Percentiles rank a stretch among this genome's conserved stretches.
Evolutionary conservation across 2,888 invertebrate genomes (phyloP).

Genomic region (Acronicta aceris): DNA sequence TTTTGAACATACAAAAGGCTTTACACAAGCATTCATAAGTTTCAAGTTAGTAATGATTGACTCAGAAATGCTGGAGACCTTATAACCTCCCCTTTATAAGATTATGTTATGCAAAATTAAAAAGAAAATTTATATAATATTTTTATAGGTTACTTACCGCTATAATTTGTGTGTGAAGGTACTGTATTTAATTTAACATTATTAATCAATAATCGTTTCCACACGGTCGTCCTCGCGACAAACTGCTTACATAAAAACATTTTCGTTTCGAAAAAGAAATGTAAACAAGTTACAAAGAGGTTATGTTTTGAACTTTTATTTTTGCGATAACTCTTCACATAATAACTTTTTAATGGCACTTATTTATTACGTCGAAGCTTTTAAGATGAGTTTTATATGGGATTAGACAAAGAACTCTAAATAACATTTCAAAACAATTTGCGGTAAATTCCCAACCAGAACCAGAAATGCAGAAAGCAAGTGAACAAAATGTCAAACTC

Average conservation of each 20-base stretch:
- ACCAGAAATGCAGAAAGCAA: too few relatives aligned
- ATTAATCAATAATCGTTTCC: slow-evolving; percentile 32
- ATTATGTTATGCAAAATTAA: too few relatives aligned
- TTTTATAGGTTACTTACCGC: slow-evolving; percentile 41
- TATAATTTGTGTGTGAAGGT: slow-evolving; percentile 17
- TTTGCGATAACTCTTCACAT: slow-evolving; percentile 10
- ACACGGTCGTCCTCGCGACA: slow-evolving; percentile 15
- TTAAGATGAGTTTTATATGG: neutral
- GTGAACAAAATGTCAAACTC: too few relatives aligned
- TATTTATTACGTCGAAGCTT: neutral
- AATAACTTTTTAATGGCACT: neutral
- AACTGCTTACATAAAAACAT: slow-evolving; percentile 51
- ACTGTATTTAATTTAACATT: slow-evolving; percentile 14
- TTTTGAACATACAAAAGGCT: too few relatives aligned
- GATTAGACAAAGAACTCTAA: neutral
- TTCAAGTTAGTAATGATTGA: too few relatives aligned
- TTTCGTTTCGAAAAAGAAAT: slow-evolving; percentile 3
- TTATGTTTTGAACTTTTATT: slow-evolving; percentile 46
- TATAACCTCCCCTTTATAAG: too few relatives aligned
- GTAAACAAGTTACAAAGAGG: slow-evolving; percentile 26
- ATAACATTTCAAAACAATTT: slow-evolving; percentile 9
- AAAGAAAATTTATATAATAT: neutral
- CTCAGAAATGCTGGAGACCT: too few relatives aligned
- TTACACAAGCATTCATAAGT: too few relatives aligned
- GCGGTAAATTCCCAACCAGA: slow-evolving; percentile 36